Percentiles rank a stretch among this genome's conserved stretches.
Evolutionary conservation across 2,797 vertebrate genomes (phyloP).

Genomic region (Myotis vivesi): DNA sequence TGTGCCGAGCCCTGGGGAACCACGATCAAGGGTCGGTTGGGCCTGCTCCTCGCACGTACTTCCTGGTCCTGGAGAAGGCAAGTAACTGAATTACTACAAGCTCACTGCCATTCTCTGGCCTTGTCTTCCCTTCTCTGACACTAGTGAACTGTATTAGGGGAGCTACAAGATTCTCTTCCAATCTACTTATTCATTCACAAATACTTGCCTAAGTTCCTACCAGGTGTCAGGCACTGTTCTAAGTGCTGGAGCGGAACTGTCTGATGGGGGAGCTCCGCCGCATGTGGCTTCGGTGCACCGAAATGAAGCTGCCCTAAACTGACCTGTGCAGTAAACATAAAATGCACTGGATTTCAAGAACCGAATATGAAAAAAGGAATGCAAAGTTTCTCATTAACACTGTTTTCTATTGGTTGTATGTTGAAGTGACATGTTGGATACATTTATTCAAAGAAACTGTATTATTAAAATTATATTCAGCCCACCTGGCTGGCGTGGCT

Average conservation of each 20-base stretch:
- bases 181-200: background rate
- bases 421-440: background rate
- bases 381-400: background rate
- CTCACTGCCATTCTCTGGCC: background rate
- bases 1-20: background rate
- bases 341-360: background rate
- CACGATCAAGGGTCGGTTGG: background rate
- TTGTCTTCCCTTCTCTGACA: background rate
- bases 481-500: too few relatives aligned
- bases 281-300: background rate
- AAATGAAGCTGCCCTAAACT: background rate
- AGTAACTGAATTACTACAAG: background rate
- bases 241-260: background rate
- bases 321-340: background rate
- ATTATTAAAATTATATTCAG: background rate
- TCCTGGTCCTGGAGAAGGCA: background rate
- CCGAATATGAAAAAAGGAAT: background rate
- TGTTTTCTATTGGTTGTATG: background rate
- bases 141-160: background rate
- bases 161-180: background rate
- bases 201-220: background rate
- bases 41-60: background rate
- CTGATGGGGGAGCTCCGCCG: background rate
- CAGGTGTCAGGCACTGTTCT: background rate
- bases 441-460: background rate